Percentiles rank a stretch among this genome's conserved stretches.
Evolutionary conservation across 2,888 invertebrate genomes (phyloP).

Genomic region (Cephus spinipes): DNA sequence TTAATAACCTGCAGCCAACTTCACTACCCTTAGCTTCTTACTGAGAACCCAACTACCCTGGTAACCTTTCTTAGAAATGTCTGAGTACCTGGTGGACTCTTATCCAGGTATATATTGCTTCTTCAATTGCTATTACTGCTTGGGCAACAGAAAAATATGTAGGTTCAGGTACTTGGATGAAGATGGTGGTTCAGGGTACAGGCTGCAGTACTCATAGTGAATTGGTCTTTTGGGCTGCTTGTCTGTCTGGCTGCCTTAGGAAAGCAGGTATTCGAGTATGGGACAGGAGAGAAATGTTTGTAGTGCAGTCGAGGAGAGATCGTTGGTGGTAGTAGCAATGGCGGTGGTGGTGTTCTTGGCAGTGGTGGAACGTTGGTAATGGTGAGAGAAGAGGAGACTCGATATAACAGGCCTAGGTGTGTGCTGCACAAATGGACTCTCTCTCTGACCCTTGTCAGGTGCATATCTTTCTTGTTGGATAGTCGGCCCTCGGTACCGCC

Average conservation of each 20-base stretch:
- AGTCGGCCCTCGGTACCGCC: neutral
- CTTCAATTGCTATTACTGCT: neutral
- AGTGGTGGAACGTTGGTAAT: conserved; percentile 31
- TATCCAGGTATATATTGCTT: neutral
- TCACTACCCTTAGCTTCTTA: neutral
- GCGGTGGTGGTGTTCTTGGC: neutral
- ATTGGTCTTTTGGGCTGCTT: neutral
- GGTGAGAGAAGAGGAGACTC: conserved; percentile 44
- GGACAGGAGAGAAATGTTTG: neutral
- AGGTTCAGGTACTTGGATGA: neutral
- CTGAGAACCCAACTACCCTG: neutral
- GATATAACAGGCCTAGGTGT: conserved; percentile 57
- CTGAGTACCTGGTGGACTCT: neutral
- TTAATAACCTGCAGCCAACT: neutral
- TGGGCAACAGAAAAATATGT: neutral
- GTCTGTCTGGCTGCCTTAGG: neutral
- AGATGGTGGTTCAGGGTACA: neutral
- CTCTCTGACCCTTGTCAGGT: conserved; percentile 60
- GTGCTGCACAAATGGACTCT: conserved; percentile 56
- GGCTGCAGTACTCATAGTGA: neutral
- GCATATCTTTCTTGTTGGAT: conserved; percentile 47
- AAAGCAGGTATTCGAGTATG: neutral
- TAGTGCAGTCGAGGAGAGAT: conserved; percentile 12
- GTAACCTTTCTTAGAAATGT: neutral
- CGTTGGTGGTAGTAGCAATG: conserved; percentile 33